Base-by-base conservation (phyloP, 2,888 invertebrate genomes). In the Carcina quercana region DNA sequence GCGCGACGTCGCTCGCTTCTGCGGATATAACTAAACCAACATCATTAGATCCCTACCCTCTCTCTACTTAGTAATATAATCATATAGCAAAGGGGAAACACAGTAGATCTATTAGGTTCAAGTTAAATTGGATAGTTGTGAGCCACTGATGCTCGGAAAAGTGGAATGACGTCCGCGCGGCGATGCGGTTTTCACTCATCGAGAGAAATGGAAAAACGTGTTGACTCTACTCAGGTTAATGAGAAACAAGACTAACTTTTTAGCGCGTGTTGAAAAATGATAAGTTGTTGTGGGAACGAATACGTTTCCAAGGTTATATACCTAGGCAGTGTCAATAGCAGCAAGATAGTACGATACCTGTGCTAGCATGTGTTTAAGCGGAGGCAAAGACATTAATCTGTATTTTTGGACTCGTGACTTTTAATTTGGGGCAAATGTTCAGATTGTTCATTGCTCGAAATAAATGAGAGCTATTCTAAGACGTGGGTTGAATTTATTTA, bases 161-260 rank as follows among this genome's bases (percentile, higher is more conserved):
- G 82, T 82, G 75, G 82, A 80, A 76, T 82, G 80, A 80, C 76
- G 79, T 78, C 70, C 75, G 70, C 66, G 52, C 62, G 60, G 56
- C 69, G 67, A 69, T 66, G 71, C 60, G 61, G 68, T 76, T 82
- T 82, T 82, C 80, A 82, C 82, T 80, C 60, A 69, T 65, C 20
- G 59, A 69, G 68, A 74, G 70, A 73, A 71, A 71, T 66, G 60
- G 67, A 69, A 67, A 70, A 66, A 70, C 66, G 46, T 59, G 64
- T 61, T 58, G 58, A 61, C 62, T 63, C 59, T 61, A 60, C 55
- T 58, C 48, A 49, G 53, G 42, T 48, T 58, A 59, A 53, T 52
- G 42, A 53, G 57, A 59, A 52, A 51, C 45, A 53, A 50, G 47
- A 45, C 44, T 38, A 35, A 44, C 43, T 45, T n/a, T n/a, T n/a